Base-by-base conservation (phyloP, 2,113 vertebrate species). In the Syrmaticus mikado region DNA sequence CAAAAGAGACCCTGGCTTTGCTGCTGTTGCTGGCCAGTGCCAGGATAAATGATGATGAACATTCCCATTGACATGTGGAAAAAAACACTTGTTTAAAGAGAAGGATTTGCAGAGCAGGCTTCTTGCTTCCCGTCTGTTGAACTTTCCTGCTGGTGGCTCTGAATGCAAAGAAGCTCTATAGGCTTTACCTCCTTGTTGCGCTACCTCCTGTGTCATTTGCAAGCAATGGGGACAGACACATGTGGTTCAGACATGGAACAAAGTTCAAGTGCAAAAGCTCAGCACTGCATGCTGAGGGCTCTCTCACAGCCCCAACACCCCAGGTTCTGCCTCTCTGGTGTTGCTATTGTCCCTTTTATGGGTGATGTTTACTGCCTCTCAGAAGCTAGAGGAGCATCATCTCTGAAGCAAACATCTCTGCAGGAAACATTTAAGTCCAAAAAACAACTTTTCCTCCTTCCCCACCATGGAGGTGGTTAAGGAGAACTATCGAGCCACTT, bases 1-100 rank as follows among this genome's bases (percentile, higher is more conserved):
- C 75, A 94, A 72, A 74, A 55, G 79, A 91, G 82, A 90, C 57
- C 72, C 82, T 97, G 93, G 25, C 72, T 94, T 80, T 95, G 79
- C 76, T 96, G 65, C 52, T 78, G 24, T 52, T 81, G 52, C 52
- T 0, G 9, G 32, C 57, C 85, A 74, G 30, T 61, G 79, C 85
- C 57, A 80, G 93, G 65, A 89, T 85, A 89, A 94, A 87, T 2
- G 32, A 13, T 57, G 72, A 77, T 60, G 50, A 87, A 32, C 46
- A 18, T 46, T 60, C 77, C 67, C 79, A 74, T 34, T 91, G 82
- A 91, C 82, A 87, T 16, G 60, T 81, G 68, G 53, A 67, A 82
- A 87, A 76, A 89, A 94, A 77, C 28, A 15, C 17, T 89, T 32
- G n/a, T 2, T 1, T 57, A 34, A 88, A 77, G 70, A 86, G 70